Base-by-base conservation (phyloP, 2,113 vertebrate genomes). In the Sapajus apella region DNA sequence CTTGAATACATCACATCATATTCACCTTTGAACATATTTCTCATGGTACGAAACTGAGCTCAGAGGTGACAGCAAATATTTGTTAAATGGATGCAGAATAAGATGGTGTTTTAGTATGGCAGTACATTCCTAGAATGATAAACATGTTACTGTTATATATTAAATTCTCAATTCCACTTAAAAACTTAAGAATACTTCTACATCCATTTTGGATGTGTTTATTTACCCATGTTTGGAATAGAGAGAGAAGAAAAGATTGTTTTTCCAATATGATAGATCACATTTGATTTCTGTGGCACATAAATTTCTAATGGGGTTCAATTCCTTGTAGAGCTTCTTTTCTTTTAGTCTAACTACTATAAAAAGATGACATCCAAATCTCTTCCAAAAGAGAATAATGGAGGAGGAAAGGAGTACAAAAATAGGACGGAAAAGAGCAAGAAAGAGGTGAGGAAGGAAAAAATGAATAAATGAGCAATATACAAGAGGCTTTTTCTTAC, bases 301-400 rank as follows among this genome's bases (percentile, higher is more conserved):
- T 93, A 90, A 90, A 97, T 96, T 96, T 91, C 43, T 95, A 93
- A 95, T 76, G 64, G 70, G n/a, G 84, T 47, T 84, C 23, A 6
- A 91, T 86, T 45, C 10, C 70, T 25, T 64, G 20, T 68, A 9
- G n/a, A 11, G 61, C 27, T 14, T 14, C 17, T 72, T 94, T 37
- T 12, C 13, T 32, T 47, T 20, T 45, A 66, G 37, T 47, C 47
- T 30, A n/a, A 64, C 11, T 35, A 90, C 16, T 72, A 87, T 35
- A 50, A 25, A 93, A 94, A 91, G 35, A 91, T 27, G 20, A 66
- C 23, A 87, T 82, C 7, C 61, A 77, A 92, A 47, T 86, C 43
- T 87, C 56, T 45, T 89, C 30, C 12, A 89, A 61, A 72, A 77
- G 30, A 87, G 8, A 88, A 55, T 30, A 87, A 80, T 76, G 17